Evolutionary conservation across 2,888 invertebrate genomes (phyloP).

Genomic region (Beris morrisii): DNA sequence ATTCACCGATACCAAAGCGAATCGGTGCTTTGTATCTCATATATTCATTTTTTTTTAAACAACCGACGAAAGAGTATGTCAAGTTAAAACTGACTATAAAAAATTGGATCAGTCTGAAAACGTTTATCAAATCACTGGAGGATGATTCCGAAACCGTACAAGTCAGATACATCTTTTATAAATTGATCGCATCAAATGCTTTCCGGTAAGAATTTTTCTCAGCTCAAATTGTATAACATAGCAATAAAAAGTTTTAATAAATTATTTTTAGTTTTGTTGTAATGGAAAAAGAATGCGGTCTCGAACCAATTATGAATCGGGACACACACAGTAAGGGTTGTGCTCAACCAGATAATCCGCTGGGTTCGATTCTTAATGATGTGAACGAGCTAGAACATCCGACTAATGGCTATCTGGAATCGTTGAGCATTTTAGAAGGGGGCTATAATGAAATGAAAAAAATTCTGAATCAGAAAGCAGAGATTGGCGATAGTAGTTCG

Average conservation of each 20-base stretch:
- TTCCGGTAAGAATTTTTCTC: slow-evolving; percentile 30
- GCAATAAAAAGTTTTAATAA: neutral
- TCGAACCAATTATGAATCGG: slow-evolving; percentile 30
- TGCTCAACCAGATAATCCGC: too few species aligned
- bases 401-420: slow-evolving; percentile 1
- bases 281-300: slow-evolving; percentile 27
- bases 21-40: slow-evolving; percentile 38
- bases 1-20: neutral
- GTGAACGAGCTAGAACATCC: slow-evolving; percentile 14
- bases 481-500: neutral
- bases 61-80: slow-evolving; percentile 36
- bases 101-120: slow-evolving; percentile 35
- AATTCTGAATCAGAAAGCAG: slow-evolving; percentile 11
- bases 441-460: slow-evolving; percentile 40
- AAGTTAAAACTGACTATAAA: slow-evolving; percentile 36
- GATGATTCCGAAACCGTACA: slow-evolving; percentile 25
- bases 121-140: slow-evolving; percentile 32
- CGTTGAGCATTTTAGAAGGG: slow-evolving; percentile 31
- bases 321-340: neutral
- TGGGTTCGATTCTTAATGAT: neutral
- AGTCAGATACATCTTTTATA: slow-evolving; percentile 37
- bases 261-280: slow-evolving; percentile 30
- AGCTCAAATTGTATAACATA: too few species aligned
- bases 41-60: slow-evolving; percentile 40
- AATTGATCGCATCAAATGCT: slow-evolving; percentile 35